Evolutionary conservation across 2,888 invertebrate species (phyloP).

Genomic region (Ichneumoninae sp.): DNA sequence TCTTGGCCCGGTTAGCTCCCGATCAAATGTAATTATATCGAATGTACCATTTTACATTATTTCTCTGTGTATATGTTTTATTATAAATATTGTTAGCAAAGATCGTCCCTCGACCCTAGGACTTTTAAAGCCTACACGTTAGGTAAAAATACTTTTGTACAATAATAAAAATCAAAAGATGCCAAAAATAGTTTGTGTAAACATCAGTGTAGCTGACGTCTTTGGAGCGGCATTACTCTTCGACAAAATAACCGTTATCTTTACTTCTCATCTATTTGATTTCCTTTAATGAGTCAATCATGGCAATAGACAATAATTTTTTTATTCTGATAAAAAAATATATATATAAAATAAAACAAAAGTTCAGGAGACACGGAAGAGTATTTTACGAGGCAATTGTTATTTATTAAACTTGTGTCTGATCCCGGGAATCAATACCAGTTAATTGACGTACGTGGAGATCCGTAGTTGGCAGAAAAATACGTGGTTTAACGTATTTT

Average conservation of each 20-base stretch:
- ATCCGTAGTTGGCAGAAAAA: conserved; percentile 36
- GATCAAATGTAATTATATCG: conserved; percentile 67
- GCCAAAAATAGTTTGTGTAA: conserved; percentile 75
- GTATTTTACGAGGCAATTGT: background rate
- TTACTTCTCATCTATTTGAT: background rate
- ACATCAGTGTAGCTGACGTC: background rate
- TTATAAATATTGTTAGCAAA: conserved; percentile 67
- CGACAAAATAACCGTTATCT: background rate
- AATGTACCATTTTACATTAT: conserved; percentile 73
- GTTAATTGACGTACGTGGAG: background rate
- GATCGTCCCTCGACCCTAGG: background rate
- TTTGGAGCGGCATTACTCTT: background rate
- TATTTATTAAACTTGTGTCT: background rate
- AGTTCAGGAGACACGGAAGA: background rate
- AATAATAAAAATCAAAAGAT: conserved; percentile 77
- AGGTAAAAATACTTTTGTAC: conserved; percentile 77
- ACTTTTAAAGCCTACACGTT: conserved; percentile 32
- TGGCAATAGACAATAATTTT: background rate
- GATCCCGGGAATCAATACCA: conserved; percentile 8
- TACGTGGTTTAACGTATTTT: conserved; percentile 32
- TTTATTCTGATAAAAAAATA: background rate
- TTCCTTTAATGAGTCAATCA: background rate
- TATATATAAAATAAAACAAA: background rate
- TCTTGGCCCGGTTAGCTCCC: conserved; percentile 53
- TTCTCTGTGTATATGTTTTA: conserved; percentile 72